These are phyloP conservation scores for Tricholaema leucomelas DNA, from an alignment of 2,113 vertebrate species.

Conservation along the genomic window DNA sequence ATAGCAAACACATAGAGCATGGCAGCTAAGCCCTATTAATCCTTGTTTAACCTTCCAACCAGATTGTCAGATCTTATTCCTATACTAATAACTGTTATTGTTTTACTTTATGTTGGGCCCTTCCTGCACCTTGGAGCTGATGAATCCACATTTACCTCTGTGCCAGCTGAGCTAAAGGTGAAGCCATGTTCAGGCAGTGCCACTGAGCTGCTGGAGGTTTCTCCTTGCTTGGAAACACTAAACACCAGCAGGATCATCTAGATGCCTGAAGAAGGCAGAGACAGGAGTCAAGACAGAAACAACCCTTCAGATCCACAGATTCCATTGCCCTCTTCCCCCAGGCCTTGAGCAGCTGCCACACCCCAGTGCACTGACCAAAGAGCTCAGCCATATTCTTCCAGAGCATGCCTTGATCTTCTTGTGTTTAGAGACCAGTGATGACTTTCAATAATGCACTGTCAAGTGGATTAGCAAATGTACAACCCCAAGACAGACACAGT, in stretches of 20 bases:
- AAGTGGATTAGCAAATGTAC: neutral
- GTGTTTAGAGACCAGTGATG: neutral
- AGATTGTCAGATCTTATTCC: neutral
- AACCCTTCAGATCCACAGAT: neutral
- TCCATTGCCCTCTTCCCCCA: neutral
- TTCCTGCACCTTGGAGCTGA: neutral
- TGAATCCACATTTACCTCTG: fast-evolving
- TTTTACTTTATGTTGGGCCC: neutral
- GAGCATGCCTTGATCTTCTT: neutral
- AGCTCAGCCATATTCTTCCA: neutral
- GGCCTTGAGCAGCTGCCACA: fast-evolving
- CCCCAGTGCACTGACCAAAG: neutral
- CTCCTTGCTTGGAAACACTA: neutral
- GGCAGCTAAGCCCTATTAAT: neutral
- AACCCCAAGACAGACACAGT: neutral
- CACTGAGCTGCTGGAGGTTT: neutral
- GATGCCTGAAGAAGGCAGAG: neutral
- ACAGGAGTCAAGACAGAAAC: neutral
- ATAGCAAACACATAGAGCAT: neutral
- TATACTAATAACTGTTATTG: neutral
- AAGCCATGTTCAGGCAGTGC: neutral
- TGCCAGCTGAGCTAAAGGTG: neutral
- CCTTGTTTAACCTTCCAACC: neutral
- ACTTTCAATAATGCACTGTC: neutral
- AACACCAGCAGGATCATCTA: neutral